Base-by-base conservation (phyloP, 2,113 vertebrate genomes). In the Cygnus atratus region DNA sequence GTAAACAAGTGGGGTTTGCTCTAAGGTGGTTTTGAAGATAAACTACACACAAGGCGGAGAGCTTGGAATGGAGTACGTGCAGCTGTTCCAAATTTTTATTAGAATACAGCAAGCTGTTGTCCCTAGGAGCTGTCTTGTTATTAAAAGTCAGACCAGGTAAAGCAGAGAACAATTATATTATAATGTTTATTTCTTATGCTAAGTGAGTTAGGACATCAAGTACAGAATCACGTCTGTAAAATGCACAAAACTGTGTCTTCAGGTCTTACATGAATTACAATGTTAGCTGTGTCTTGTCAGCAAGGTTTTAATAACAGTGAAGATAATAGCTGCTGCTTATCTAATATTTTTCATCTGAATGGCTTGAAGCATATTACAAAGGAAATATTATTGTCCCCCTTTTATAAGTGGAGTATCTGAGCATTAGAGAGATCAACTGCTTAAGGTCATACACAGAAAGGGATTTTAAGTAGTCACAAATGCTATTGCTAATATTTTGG, bases 1-100 rank as follows among this genome's bases (percentile, higher is more conserved):
- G 86, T 93, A 97, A 96, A 96, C 84, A 96, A 91, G 54, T 76
- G 41, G 10, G 28, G 35, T 84, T 95, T 96, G 54, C 37, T 84
- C 62, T 29, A 87, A 96, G 95, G 80, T 97, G 80, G 25, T 89
- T 96, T 94, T 92, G 80, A 89, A 91, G 86, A 95, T 87, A 93
- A 96, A 96, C 73, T 93, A 18, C 68, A 18, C 68, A 41, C 61
- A 75, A 88, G 62, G 35, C 86, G 52, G 68, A 81, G 44, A 82
- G 7, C 22, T 84, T 92, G 74, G 74, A 97, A 94, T 58, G 73
- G 31, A 75, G 22, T n/a, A 84, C 17, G 22, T 54, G 66, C 35
- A 94, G 54, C 21, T 92, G 61, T 86, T 96, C 35, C 80, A 87
- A 79, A 76, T 68, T 96, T 84, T 77, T 86, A 68, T 84, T 88